Evolutionary conservation across 2,888 invertebrate species (phyloP).

Genomic region (Omphaloscelis lunosa): DNA sequence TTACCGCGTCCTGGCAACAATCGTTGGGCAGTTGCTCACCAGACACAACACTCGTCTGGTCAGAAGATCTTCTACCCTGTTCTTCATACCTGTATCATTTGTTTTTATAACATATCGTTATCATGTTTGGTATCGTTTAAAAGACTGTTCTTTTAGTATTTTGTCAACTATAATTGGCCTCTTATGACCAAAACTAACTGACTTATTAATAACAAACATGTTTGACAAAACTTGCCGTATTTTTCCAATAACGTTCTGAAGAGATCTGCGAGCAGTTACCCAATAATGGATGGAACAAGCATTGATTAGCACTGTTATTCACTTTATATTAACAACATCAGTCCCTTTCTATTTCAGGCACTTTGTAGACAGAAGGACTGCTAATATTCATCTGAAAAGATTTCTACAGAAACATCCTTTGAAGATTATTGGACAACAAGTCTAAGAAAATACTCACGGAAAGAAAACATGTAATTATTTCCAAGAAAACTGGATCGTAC

Average conservation of each 20-base stretch:
- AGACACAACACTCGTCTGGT: neutral
- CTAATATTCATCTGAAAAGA: neutral
- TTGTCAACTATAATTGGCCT: neutral
- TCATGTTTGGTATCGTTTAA: neutral
- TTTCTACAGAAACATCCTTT: neutral
- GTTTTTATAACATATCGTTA: neutral
- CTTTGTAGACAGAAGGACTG: neutral
- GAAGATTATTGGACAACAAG: neutral
- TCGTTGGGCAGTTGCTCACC: neutral
- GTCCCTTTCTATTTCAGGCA: neutral
- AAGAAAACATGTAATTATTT: constrained; percentile 47
- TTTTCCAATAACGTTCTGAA: neutral
- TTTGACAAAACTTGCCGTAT: neutral
- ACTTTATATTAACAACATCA: neutral
- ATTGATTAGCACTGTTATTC: neutral
- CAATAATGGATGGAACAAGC: neutral
- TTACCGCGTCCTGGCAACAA: neutral
- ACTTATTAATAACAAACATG: neutral
- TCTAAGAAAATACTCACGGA: neutral
- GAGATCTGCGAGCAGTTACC: neutral
- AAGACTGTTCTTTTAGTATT: neutral
- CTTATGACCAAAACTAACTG: neutral
- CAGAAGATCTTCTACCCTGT: too few relatives aligned
- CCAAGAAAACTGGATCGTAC: constrained; percentile 14
- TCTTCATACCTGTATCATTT: too few relatives aligned